Evolutionary conservation across 1,140 invertebrate species (phyloP).

Genomic region (Dermatophagoides farinae): DNA sequence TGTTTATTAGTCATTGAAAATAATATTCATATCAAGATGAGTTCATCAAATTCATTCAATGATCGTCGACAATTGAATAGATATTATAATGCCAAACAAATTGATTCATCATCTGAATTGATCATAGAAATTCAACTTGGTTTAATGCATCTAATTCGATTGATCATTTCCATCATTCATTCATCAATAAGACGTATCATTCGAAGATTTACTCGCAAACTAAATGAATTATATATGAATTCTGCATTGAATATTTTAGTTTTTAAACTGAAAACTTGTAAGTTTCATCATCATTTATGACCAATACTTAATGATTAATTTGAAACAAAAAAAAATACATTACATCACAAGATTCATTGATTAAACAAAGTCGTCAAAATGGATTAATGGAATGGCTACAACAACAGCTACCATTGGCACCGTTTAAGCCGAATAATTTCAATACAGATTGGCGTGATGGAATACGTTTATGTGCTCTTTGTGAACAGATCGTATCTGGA

Average conservation of each 20-base stretch:
- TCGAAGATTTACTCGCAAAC: neutral
- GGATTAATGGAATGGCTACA: conserved; percentile 11
- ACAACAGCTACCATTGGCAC: neutral
- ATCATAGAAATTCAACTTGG: neutral
- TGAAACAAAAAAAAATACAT: neutral
- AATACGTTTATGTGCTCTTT: conserved; percentile 24
- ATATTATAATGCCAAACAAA: neutral
- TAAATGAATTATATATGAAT: neutral
- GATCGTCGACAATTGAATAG: neutral
- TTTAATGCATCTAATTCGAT: neutral
- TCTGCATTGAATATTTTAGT: neutral
- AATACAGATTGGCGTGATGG: conserved; percentile 25
- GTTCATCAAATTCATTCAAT: neutral
- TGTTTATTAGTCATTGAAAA: no score
- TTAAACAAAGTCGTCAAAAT: neutral
- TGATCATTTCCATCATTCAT: neutral
- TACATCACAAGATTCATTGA: conserved; percentile 2
- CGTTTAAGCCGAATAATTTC: conserved; percentile 8
- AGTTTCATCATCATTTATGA: neutral
- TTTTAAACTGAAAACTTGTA: conserved; percentile 1
- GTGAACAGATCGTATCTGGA: conserved; percentile 25
- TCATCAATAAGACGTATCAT: neutral
- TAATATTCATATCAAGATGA: neutral
- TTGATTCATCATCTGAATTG: conserved; percentile 1
- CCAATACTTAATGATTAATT: neutral